phyloP scores from a whole-genome alignment of 2,797 vertebrate genomes.

The Anguilla obscura region DNA sequence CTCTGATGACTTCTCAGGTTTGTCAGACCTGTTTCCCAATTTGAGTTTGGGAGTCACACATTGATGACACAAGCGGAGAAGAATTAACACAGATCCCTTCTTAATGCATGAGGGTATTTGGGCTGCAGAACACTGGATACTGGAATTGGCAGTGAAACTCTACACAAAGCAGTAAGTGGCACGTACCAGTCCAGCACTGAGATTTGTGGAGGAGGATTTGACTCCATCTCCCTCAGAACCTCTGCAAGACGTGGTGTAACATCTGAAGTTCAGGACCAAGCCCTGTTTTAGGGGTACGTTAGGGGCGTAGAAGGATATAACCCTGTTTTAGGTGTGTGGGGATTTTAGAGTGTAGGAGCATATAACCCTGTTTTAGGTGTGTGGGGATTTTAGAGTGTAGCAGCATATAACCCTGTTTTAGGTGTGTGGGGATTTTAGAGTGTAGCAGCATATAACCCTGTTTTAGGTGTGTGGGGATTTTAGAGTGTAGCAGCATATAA shows the following conservation, averaged over 20 bases:
- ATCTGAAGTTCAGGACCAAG: too few species aligned
- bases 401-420: too few species aligned
- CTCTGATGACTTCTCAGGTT: background rate
- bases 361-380: too few species aligned
- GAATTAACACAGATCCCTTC: background rate
- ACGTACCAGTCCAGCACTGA: background rate
- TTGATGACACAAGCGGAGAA: background rate
- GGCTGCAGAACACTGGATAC: background rate
- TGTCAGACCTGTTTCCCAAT: background rate
- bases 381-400: too few species aligned
- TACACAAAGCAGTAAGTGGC: background rate
- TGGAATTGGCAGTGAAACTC: background rate
- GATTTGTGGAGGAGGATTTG: background rate
- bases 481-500: background rate
- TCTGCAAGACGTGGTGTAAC: background rate
- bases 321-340: too few species aligned
- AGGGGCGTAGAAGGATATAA: background rate
- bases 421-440: too few species aligned
- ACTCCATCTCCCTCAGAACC: background rate
- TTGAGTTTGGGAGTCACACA: background rate
- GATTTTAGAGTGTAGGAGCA: too few species aligned
- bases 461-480: too few species aligned
- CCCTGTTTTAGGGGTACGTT: too few species aligned
- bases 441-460: constrained; percentile 1
- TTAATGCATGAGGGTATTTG: background rate